phyloP scores from a whole-genome alignment of 2,888 invertebrate species.

The Epinotia nisella region DNA sequence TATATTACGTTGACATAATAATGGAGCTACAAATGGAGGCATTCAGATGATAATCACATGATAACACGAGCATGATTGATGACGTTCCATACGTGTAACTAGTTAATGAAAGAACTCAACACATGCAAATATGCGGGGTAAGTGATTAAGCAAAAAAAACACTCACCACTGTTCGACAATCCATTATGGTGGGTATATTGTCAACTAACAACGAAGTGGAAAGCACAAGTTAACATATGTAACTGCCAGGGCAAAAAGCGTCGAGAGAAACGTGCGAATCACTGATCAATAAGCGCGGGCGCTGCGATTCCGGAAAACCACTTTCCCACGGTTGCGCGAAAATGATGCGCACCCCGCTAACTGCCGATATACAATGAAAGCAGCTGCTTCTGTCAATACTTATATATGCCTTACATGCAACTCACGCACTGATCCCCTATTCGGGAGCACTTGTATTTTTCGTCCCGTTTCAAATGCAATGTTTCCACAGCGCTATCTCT shows the following conservation, averaged over 20 bases:
- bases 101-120: constrained; percentile 40
- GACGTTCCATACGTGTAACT: background rate
- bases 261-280: constrained; percentile 63
- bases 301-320: constrained; percentile 59
- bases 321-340: constrained; percentile 62
- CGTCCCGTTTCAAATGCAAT: constrained; percentile 47
- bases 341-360: constrained; percentile 62
- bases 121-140: constrained; percentile 45
- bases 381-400: constrained; percentile 69
- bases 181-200: constrained; percentile 68
- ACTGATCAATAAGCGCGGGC: constrained; percentile 47
- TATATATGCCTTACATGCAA: constrained; percentile 72
- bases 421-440: constrained; percentile 56
- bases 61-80: constrained; percentile 15
- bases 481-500: constrained; percentile 46
- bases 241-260: constrained; percentile 60
- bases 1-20: constrained; percentile 22
- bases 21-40: constrained; percentile 17
- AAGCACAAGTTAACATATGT: constrained; percentile 64
- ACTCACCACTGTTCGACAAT: constrained; percentile 75
- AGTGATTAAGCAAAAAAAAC: constrained; percentile 45
- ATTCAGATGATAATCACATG: constrained; percentile 9
- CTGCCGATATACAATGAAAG: constrained; percentile 72
- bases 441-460: constrained; percentile 45
- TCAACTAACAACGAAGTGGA: constrained; percentile 71